Evolutionary conservation across 2,113 vertebrate species (phyloP), one percentile per base, ranked within the genome.

Genomic region (Balaeniceps rex): DNA sequence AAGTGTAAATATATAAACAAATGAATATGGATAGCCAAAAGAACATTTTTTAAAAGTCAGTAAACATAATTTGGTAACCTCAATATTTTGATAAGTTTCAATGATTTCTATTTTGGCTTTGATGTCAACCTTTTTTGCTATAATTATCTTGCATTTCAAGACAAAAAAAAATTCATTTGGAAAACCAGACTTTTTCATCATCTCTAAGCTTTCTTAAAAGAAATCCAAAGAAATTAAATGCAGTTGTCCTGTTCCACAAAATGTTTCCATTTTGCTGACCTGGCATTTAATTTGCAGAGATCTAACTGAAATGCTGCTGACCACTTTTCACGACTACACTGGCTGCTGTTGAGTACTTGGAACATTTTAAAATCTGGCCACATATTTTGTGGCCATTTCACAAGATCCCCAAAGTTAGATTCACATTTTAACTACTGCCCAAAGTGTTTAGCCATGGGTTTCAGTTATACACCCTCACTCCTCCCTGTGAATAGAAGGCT

Each of bases 331-430:
- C 4, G 1, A 78, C 72, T 87, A 36, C 51, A 49, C 19, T 90
- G 83, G 55, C 80, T 88, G 49, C 54, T 14, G 19, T 24, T 64
- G 68, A 86, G 68, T 55, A 84, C 36, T 78, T 81, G 84, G 77
- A 91, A 94, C 61, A 31, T 51, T 95, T 88, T 90, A 65, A 86
- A 94, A 83, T 90, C 70, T 1, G 5, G 36, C 46, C 57, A 52
- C 61, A 44, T 78, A 83, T 90, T 95, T 94, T 90, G 79, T 88
- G 68, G 68, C 76, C n/a, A 75, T 90, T 92, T 94, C 91, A 92
- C 55, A 92, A 88, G 83, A 86, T 72, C 74, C 36, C 14, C 61
- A 61, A 80, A 90, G 44, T 63, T 93, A 57, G 64, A 54, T 44
- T 74, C 79, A 86, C 38, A 70, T 93, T 86, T 94, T 63, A 90